Base-by-base conservation (phyloP, 2,888 invertebrate genomes). In the Pseudococcus viburni region DNA sequence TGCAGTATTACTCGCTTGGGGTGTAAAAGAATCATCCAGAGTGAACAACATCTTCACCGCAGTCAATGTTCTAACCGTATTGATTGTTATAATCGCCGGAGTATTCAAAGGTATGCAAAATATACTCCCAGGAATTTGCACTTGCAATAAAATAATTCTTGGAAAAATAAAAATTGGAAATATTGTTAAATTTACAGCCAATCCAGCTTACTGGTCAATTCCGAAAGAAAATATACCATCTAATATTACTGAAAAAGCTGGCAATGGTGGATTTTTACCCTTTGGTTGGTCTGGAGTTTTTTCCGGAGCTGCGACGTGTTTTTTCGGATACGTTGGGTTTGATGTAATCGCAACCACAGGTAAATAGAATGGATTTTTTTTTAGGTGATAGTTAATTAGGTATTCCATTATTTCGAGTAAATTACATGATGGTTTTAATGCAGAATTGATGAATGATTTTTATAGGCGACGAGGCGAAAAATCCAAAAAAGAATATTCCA, bases 241-340 rank as follows among this genome's bases (percentile, higher is more conserved):
- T 33, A 11, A 91, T 3, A 92, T 92, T 15, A 90, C 91, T 55
- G 12, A 46, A 46, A 90, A 91, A 77, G 94, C 5, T 17, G 51
- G 51, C 94, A 0, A 98, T 98, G 99, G 98, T 0, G 99, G 99
- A 0, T 99, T 98, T 92, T 94, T 96, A 92, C 99, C 99, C 0
- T 99, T 95, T 92, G 98, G 99, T 0, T 91, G 98, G 59, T 94
- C 95, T 0, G 98, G 97, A 0, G 94, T 97, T 6, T 96, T 97
- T 95, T 94, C 95, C 0, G 97, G 97, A 0, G 95, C 97, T 0
- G 96, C 97, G 0, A 96, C 95, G 91, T 96, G 96, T 91, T 96
- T 96, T 87, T 91, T 90, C 88, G 91, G 91, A 8, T 99, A 98
- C 92, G 97, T 99, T 6, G 98, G 99, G 39, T 99, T 99, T 91